Base-by-base conservation (phyloP, 92 coral and sea anemone genomes). In the Desmophyllum pertusum region DNA sequence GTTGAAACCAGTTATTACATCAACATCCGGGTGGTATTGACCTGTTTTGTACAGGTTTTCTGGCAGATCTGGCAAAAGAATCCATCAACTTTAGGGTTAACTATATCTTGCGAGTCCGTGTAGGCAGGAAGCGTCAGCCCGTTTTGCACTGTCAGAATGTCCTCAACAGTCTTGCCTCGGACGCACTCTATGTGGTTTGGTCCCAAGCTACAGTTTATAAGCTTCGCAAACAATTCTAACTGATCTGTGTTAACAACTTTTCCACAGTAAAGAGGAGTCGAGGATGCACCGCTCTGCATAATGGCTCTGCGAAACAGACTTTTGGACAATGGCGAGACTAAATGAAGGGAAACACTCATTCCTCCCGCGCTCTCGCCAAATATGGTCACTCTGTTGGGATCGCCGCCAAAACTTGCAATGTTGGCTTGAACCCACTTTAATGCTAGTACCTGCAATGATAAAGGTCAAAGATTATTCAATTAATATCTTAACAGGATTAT, bases 361-460 rank as follows among this genome's bases (percentile, higher is more conserved):
- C 86, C 89, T 21, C 93, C 93, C 0, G 93, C 83, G 17, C 93
- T 87, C 37, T 87, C 83, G 1, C 93, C 93, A 83, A 90, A 87
- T 77, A 90, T 71, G 39, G 91, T 90, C 67, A 90, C 83, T 41
- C 62, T 82, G 48, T 83, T 70, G 25, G 91, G 89, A 68, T 90
- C 85, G 5, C 93, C 93, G 15, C 91, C 91, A 74, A 90, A 90
- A 29, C 50, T 80, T 3, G 78, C 77, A 64, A 90, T 90, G 79
- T 90, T 87, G 10, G 36, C 55, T 38, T 87, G 76, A 23, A 90
- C 85, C 93, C 93, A 90, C 19, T 51, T 46, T 48, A 90, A 59
- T 43, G 81, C 93, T 71, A 89, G 48, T 39, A 87, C 70, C 83
- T 89, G 67, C 21, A 77, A 69, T 18, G 37, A 19, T 39, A 78